These are phyloP conservation scores for Poeciliopsis turrubarensis DNA, from an alignment of 2,113 vertebrate genomes.

Conservation along the genomic window DNA sequence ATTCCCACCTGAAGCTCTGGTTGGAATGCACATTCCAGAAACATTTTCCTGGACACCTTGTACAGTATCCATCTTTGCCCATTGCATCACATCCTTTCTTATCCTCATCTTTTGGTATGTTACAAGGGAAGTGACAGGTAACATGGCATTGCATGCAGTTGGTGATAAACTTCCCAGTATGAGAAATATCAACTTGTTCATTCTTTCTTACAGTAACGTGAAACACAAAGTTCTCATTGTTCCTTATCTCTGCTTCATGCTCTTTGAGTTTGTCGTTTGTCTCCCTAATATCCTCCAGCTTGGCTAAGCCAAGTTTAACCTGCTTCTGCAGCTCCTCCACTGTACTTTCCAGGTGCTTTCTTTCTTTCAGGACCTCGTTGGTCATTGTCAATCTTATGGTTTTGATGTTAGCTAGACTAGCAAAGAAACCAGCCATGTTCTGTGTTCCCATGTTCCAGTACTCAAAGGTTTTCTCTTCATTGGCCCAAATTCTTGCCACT, in stretches of 20 bases:
- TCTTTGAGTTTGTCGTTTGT: constrained; percentile 2
- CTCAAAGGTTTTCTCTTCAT: constrained; percentile 16
- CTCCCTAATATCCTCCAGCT: constrained; percentile 40
- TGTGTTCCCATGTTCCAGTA: constrained; percentile 37
- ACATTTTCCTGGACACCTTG: constrained; percentile 30
- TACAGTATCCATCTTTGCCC: background rate
- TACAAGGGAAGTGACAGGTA: constrained; percentile 44
- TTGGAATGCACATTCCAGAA: constrained; percentile 23
- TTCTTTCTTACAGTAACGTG: background rate
- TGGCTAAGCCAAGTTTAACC: constrained; percentile 25
- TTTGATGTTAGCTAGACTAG: constrained; percentile 7
- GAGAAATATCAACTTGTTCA: background rate
- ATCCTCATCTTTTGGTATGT: background rate
- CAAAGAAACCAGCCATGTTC: constrained; percentile 27
- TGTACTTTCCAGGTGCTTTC: constrained; percentile 33
- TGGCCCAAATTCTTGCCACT: background rate
- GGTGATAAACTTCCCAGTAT: constrained; percentile 3
- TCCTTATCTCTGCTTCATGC: constrained; percentile 22
- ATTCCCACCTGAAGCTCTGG: constrained; percentile 28
- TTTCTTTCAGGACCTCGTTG: constrained; percentile 37
- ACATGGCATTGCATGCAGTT: constrained; percentile 46
- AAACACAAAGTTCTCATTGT: constrained; percentile 49
- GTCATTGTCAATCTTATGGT: constrained; percentile 32
- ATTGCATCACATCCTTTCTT: background rate
- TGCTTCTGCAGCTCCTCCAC: constrained; percentile 38